Base-by-base conservation (phyloP, 2,888 invertebrate species). In the Acleris emargana region DNA sequence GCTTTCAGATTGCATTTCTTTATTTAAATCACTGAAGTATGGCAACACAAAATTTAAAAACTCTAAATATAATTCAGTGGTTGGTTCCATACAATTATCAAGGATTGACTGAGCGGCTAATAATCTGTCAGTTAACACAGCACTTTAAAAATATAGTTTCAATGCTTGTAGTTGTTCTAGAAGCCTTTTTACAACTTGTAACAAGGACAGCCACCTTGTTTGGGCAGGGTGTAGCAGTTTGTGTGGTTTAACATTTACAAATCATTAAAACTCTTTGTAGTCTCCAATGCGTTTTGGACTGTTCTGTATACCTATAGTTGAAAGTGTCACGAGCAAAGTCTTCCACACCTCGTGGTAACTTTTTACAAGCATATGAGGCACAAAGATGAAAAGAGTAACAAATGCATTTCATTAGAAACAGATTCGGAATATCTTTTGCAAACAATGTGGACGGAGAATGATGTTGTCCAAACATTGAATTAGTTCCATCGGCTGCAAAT, bases 201-300 rank as follows among this genome's bases (percentile, higher is more conserved):
- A 20, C 13, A 71, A 47, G 16, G 69, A 68, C 5, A 69, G 60
- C 68, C 69, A 69, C n/a, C 69, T 62, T 43, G 71, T 71, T 62
- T 68, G 67, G 2, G 61, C 22, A 6, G 66, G 68, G 51, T 68
- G 66, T 50, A 69, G 45, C 11, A 70, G 28, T 64, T 55, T 66
- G 54, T 69, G 66, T 6, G 64, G 55, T 67, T 70, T 55, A 42
- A 68, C 20, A 54, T 68, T 20, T 4, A 67, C 38, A 62, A 70
- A 70, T 3, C 16, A 28, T 71, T 80, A 79, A 62, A 78, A 74
- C 43, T 75, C 68, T 67, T 69, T 59, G 64, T 73, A 77, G 55
- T 76, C 71, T 25, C 64, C 67, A 5, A 38, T 54, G 58, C 76
- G 68, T 80, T 83, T 57, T n/a, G n/a, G n/a, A n/a, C n/a, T n/a